phyloP scores from a whole-genome alignment of 2,797 vertebrate genomes.

The Platalea minor region DNA sequence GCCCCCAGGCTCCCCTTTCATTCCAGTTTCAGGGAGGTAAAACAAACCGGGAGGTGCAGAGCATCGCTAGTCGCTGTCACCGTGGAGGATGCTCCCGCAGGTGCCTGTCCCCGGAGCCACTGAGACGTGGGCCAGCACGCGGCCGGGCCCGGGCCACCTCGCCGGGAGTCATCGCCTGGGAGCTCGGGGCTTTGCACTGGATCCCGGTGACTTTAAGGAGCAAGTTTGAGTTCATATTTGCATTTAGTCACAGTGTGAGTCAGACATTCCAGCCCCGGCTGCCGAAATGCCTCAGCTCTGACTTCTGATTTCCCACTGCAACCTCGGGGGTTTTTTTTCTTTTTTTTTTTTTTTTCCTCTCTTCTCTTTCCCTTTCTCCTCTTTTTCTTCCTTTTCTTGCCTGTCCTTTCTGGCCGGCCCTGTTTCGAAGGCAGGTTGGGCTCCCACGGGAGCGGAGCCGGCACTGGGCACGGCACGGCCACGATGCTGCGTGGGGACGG shows the following conservation, averaged over 20 bases:
- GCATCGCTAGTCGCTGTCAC: accelerated
- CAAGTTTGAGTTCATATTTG: conserved; percentile 50
- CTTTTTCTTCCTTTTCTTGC: background rate
- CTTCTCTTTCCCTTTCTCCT: background rate
- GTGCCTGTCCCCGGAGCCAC: accelerated
- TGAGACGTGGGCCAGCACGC: accelerated
- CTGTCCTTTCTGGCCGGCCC: background rate
- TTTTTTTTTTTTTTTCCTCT: accelerated
- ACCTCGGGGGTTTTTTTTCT: background rate
- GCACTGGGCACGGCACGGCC: background rate
- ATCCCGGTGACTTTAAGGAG: background rate
- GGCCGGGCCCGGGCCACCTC: background rate
- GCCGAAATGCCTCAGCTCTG: conserved; percentile 66
- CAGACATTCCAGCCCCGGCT: conserved; percentile 69
- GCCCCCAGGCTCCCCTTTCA: accelerated
- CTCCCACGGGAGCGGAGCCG: accelerated
- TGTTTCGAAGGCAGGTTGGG: accelerated
- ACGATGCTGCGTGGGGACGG: accelerated
- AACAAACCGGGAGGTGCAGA: accelerated
- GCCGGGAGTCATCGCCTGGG: accelerated
- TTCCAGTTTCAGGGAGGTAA: background rate
- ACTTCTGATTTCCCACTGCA: conserved; percentile 68
- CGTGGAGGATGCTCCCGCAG: accelerated
- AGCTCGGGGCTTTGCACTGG: background rate
- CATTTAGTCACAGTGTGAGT: conserved; percentile 71